phyloP scores from a whole-genome alignment of 2,888 invertebrate genomes.

The Zygaena filipendulae region DNA sequence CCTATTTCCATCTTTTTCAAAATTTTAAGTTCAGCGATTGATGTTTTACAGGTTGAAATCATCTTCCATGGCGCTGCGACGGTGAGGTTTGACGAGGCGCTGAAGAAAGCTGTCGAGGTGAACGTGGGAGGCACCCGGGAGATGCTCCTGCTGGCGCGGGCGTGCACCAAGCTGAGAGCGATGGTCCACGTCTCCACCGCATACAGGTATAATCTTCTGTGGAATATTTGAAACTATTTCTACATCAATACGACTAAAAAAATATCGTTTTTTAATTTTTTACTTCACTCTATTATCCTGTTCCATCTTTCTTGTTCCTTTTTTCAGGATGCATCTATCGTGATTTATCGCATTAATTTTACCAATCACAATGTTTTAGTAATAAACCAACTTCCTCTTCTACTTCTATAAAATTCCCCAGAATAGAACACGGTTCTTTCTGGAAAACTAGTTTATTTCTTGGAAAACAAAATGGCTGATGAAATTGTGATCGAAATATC shows the following conservation, averaged over 20 bases:
- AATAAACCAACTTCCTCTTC: no score
- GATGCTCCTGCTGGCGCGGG: slow-evolving; percentile 40
- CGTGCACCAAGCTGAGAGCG: slow-evolving; percentile 48
- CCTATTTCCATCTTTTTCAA: no score
- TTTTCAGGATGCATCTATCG: not conserved
- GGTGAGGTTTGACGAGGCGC: slow-evolving; percentile 59
- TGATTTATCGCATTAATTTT: no score
- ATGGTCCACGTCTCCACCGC: slow-evolving; percentile 92
- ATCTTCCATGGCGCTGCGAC: slow-evolving; percentile 67
- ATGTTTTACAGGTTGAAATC: slow-evolving; percentile 46
- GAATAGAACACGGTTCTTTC: no score
- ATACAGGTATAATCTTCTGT: no score
- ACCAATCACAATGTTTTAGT: no score
- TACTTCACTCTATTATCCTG: no score
- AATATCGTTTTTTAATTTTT: not conserved
- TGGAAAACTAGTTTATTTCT: no score
- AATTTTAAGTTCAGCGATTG: slow-evolving; percentile 5
- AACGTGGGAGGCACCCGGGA: slow-evolving; percentile 60
- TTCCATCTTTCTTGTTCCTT: not conserved
- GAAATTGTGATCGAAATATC: no score
- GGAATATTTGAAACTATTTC: no score
- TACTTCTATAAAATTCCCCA: no score
- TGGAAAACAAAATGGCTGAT: no score
- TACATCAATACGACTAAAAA: not conserved
- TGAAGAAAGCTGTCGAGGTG: slow-evolving; percentile 49